Conservation (phyloP, 1,140 invertebrate species). For the Drosophila micromelanica region DNA sequence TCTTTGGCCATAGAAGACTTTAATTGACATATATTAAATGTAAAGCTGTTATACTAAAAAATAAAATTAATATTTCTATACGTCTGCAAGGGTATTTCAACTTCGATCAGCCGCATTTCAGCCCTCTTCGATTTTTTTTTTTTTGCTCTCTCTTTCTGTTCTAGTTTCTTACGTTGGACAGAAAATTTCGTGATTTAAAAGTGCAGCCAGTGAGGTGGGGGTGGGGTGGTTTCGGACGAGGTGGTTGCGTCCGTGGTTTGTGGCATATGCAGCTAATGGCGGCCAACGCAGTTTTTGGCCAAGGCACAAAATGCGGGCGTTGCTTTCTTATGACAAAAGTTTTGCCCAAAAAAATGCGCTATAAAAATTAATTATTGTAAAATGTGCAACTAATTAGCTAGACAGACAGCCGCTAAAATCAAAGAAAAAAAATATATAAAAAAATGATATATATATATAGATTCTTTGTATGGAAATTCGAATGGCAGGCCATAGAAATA, state of each 20-base stretch:
- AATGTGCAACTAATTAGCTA: slow-evolving; percentile 79
- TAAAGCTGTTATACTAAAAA: too few species aligned
- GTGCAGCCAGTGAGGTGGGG: slow-evolving; percentile 21
- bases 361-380: slow-evolving; percentile 82
- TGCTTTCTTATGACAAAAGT: slow-evolving; percentile 53
- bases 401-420: slow-evolving; percentile 13
- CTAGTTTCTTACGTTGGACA: slow-evolving; percentile 2
- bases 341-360: slow-evolving; percentile 51
- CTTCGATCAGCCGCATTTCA: background rate
- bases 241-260: too few species aligned
- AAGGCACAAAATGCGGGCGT: slow-evolving; percentile 41
- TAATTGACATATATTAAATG: too few species aligned
- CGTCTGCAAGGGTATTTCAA: background rate
- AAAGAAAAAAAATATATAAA: background rate
- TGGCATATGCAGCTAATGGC: slow-evolving; percentile 68
- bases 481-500: background rate
- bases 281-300: slow-evolving; percentile 4
- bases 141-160: too few species aligned
- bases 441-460: background rate
- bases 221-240: too few species aligned
- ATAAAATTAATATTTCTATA: too few species aligned
- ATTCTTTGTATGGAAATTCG: background rate
- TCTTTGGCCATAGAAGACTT: too few species aligned
- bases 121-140: too few species aligned
- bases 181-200: slow-evolving; percentile 43